Conservation (phyloP, 2,797 vertebrate species). For the Phrynocephalus guinanensis region DNA sequence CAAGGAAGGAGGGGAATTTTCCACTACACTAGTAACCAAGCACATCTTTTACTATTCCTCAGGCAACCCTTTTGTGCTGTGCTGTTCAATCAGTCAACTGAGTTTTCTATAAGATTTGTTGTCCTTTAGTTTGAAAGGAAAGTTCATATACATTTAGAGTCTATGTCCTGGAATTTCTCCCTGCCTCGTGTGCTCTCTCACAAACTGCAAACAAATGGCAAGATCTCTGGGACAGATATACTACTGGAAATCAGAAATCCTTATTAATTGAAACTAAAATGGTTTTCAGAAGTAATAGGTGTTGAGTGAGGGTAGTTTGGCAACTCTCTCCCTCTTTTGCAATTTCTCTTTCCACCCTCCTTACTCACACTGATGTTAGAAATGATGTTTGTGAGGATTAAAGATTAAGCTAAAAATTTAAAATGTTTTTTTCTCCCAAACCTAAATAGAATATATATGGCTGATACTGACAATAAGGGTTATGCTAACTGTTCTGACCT, state of each 20-base stretch:
- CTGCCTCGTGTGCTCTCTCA: background rate
- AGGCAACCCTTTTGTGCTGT: background rate
- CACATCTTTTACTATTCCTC: background rate
- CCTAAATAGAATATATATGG: slow-evolving; percentile 42
- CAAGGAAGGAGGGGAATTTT: background rate
- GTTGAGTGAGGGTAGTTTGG: background rate
- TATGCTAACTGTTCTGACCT: slow-evolving; percentile 27
- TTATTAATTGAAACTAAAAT: background rate
- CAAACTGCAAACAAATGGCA: background rate
- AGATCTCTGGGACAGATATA: background rate
- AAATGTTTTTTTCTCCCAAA: slow-evolving; percentile 1
- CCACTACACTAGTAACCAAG: background rate
- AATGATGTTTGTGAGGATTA: background rate
- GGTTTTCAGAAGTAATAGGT: background rate
- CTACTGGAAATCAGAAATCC: no score
- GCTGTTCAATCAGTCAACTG: background rate
- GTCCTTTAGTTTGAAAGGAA: background rate
- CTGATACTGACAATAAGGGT: slow-evolving; percentile 42
- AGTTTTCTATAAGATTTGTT: background rate
- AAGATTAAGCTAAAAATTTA: slow-evolving; percentile 17
- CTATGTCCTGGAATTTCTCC: background rate
- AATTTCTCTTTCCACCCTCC: background rate
- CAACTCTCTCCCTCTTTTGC: slow-evolving; percentile 1
- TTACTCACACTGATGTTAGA: background rate
- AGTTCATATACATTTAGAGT: background rate